Conservation (phyloP, 2,888 invertebrate species). For the Pammene fasciana region DNA sequence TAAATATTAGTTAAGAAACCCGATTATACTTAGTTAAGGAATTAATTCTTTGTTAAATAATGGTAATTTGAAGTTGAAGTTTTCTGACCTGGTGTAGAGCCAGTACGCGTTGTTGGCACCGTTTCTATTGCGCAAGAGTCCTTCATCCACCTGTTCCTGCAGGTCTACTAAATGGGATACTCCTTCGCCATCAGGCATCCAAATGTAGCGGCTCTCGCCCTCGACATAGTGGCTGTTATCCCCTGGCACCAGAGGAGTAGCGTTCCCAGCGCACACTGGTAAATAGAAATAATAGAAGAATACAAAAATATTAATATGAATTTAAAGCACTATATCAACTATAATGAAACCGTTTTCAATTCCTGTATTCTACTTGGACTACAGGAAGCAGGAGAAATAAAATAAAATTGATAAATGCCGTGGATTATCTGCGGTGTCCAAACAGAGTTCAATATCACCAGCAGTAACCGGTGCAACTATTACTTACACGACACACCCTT, state of each 20-base stretch:
- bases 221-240: conserved; percentile 75
- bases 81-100: conserved; percentile 62
- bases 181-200: conserved; percentile 73
- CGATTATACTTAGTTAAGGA: background rate
- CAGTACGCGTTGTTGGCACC: conserved; percentile 52
- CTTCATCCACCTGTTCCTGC: conserved; percentile 53
- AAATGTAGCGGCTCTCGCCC: conserved; percentile 72
- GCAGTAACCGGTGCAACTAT: too few relatives aligned
- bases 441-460: too few relatives aligned
- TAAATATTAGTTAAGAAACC: background rate
- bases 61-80: background rate
- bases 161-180: conserved; percentile 67
- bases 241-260: conserved; percentile 61
- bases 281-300: background rate
- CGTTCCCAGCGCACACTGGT: conserved; percentile 60
- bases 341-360: background rate
- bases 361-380: too few relatives aligned
- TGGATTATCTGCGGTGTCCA: too few relatives aligned
- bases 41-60: background rate
- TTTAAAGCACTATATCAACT: background rate
- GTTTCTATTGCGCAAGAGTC: conserved; percentile 37
- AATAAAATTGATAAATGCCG: too few relatives aligned
- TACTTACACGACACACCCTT: background rate
- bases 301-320: background rate
- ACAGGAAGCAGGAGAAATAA: too few relatives aligned